These are phyloP conservation scores for Tenthredo scrophulariae DNA, from an alignment of 2,888 invertebrate species.

Conservation along the genomic window DNA sequence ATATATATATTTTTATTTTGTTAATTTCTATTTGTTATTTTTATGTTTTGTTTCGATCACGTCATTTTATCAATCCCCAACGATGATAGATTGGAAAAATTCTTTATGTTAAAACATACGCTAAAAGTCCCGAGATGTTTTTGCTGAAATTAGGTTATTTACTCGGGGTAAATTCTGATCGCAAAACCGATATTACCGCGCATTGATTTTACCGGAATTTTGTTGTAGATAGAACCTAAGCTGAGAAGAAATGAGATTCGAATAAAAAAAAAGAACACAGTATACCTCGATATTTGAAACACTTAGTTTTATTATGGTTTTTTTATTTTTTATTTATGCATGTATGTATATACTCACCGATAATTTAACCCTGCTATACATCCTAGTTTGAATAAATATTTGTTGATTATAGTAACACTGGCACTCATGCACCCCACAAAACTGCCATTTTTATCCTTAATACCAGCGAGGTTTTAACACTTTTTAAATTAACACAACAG, in stretches of 20 bases:
- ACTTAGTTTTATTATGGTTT: neutral
- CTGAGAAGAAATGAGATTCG: neutral
- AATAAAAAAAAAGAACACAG: neutral
- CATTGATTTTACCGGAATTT: slow-evolving; percentile 53
- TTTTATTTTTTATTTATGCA: neutral
- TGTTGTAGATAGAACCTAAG: neutral
- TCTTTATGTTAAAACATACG: no score
- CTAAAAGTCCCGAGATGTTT: neutral
- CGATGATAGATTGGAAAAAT: neutral
- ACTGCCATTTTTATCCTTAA: slow-evolving; percentile 54
- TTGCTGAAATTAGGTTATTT: slow-evolving; percentile 54
- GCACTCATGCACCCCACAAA: slow-evolving; percentile 63
- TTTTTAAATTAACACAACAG: neutral
- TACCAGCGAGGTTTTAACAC: neutral
- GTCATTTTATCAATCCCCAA: no score
- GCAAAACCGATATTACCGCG: slow-evolving; percentile 23
- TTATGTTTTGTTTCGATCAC: no score
- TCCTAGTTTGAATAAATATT: slow-evolving; percentile 54
- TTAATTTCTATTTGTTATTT: neutral
- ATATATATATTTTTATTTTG: neutral
- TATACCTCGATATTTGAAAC: neutral
- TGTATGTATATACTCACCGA: slow-evolving; percentile 34
- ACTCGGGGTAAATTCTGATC: slow-evolving; percentile 2
- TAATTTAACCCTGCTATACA: slow-evolving; percentile 40
- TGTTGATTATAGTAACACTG: slow-evolving; percentile 57